Conservation (phyloP, 2,888 invertebrate species). For the Loripinus fragilis region DNA sequence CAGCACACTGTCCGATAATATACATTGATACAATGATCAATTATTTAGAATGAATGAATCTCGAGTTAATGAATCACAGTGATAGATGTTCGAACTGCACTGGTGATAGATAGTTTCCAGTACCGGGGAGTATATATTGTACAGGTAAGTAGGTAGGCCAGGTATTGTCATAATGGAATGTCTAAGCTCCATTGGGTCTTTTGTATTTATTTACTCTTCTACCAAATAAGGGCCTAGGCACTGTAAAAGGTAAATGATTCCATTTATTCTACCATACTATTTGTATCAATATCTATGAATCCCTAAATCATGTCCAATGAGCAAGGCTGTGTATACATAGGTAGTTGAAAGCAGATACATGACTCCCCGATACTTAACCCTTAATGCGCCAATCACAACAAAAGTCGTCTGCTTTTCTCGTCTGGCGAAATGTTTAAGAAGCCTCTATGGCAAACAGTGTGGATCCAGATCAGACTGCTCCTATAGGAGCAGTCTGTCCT, state of each 20-base stretch:
- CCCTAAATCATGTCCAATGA: no score
- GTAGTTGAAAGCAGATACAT: no score
- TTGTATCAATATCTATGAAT: no score
- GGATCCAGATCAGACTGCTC: no score
- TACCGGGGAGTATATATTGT: neutral
- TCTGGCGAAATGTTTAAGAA: no score
- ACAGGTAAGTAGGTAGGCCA: constrained; percentile 2
- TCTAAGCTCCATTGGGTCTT: constrained; percentile 14
- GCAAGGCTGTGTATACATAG: no score
- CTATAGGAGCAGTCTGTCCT: no score
- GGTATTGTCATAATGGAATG: constrained; percentile 11
- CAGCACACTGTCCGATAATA: neutral
- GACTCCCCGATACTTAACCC: no score
- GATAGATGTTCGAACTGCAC: constrained; percentile 15
- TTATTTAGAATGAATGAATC: constrained; percentile 1
- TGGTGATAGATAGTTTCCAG: neutral
- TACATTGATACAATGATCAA: neutral
- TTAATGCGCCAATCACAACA: neutral
- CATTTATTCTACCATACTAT: no score
- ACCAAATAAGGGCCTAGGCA: neutral
- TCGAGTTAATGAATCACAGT: constrained; percentile 12
- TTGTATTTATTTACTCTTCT: constrained; percentile 4
- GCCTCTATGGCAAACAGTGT: no score
- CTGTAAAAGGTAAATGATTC: neutral
- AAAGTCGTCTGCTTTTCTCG: no score